Percentiles rank a stretch among this genome's conserved stretches.
phyloP scores from a whole-genome alignment of 2,888 invertebrate genomes.

The Drosophila vallismaia region DNA sequence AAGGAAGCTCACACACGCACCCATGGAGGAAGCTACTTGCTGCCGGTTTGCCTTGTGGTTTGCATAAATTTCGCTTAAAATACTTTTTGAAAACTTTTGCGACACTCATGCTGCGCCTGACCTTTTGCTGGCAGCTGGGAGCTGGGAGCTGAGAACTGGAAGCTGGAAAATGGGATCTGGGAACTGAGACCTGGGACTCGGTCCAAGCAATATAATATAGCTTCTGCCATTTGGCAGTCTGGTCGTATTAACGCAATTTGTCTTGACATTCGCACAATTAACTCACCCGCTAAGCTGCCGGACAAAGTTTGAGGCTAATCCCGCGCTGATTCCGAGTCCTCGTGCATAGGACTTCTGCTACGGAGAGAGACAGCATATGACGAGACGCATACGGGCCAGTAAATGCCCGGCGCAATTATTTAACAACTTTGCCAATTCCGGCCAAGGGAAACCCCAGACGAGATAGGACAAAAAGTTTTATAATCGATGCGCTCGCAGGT shows the following conservation, averaged over 20 bases:
- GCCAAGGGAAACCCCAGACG: constrained; percentile 45
- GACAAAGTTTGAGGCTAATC: constrained; percentile 67
- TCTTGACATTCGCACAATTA: constrained; percentile 81
- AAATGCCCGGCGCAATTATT: constrained; percentile 73
- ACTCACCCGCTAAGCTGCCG: constrained; percentile 75
- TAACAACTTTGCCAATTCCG: constrained; percentile 73
- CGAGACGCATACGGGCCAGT: constrained; percentile 53
- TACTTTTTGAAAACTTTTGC: constrained; percentile 79
- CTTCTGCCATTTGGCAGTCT: constrained; percentile 45
- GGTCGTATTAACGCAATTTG: constrained; percentile 79
- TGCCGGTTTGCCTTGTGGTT: constrained; percentile 76
- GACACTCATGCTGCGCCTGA: constrained; percentile 56
- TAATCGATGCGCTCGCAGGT: constrained; percentile 76
- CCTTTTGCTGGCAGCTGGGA: constrained; percentile 53
- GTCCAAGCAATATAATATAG: constrained; percentile 15
- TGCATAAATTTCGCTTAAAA: constrained; percentile 80
- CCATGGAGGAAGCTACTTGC: constrained; percentile 15
- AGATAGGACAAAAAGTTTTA: constrained; percentile 73
- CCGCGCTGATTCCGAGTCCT: constrained; percentile 47
- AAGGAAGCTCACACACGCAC: constrained; percentile 1
- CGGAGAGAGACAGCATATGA: constrained; percentile 51
- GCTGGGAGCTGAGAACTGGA: constrained; percentile 12
- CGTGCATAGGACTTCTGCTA: constrained; percentile 23
- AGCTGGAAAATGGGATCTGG: background rate
- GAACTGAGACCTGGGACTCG: constrained; percentile 4